These are phyloP conservation scores for Empidonax traillii DNA, from an alignment of 2,113 vertebrate genomes.

Conservation along the genomic window DNA sequence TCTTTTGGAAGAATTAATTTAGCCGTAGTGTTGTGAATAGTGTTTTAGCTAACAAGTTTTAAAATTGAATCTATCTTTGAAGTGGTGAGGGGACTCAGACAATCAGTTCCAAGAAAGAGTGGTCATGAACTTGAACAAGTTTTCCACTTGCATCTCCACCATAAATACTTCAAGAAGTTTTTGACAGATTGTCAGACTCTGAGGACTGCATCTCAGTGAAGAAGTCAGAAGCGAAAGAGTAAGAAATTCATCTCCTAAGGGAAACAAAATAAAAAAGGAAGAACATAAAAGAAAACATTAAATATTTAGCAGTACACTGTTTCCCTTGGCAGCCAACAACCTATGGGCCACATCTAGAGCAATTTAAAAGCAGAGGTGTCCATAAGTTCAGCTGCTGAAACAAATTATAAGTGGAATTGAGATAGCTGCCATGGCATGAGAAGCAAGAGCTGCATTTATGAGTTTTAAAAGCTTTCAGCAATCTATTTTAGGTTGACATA, in stretches of 20 bases:
- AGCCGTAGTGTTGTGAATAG: not conserved
- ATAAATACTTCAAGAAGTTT: not conserved
- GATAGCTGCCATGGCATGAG: not conserved
- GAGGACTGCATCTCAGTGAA: not conserved
- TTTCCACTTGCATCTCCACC: not conserved
- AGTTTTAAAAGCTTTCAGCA: not conserved
- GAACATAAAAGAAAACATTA: not conserved
- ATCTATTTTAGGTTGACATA: not conserved
- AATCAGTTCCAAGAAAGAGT: not conserved
- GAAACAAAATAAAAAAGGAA: not conserved
- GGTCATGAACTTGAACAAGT: not conserved
- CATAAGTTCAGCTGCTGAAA: not conserved
- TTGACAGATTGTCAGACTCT: not conserved
- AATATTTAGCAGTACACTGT: not conserved
- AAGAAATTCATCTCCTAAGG: not conserved
- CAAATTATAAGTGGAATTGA: not conserved
- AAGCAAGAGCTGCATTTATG: not conserved
- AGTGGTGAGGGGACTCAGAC: not conserved
- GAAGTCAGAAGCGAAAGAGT: not conserved
- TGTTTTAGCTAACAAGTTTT: not conserved
- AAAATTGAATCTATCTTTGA: not conserved
- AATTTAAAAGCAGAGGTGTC: not conserved
- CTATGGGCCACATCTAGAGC: fast-evolving
- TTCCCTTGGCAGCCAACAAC: not conserved
- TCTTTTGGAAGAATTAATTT: not conserved